Evolutionary conservation across 2,888 invertebrate species (phyloP), one percentile per base, ranked within the genome.

Genomic region (Oligia latruncula): DNA sequence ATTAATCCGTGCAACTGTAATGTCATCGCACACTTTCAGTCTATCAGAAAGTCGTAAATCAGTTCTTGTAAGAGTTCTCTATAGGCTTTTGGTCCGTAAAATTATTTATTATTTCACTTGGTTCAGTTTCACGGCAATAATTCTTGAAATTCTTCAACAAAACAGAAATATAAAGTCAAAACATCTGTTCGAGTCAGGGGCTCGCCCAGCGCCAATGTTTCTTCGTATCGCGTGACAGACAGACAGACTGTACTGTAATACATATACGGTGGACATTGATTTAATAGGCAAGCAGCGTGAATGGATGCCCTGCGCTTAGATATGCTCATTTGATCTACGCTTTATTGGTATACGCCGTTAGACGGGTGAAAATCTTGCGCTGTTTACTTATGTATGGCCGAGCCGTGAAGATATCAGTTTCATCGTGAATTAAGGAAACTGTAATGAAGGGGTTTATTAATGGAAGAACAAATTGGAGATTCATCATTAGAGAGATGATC

Each of bases 221-320:
- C 92, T 92, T 90, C 90, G 91, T 92, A 90, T 89, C 90, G 82
- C 83, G 90, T 91, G 93, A 93, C 93, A 93, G 93, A 92, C 93
- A 80, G 92, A 92, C 93, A 88, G 89, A 89, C 89, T 86, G 87
- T 80, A 81, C 88, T 72, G 88, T 88, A 91, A 91, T 92, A 91
- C 94, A 92, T 94, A 94, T 94, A 94, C 90, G 95, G 95, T 85
- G 89, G 95, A 95, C 95, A 91, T 93, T 95, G 95, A 95, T 95
- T 95, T 95, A 95, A 91, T 91, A 91, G 87, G 86, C 84, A 88
- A 87, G 88, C 91, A 87, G 92, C 90, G 93, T 92, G 94, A 94
- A 94, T 94, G 91, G 92, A 92, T 92, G 90, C 88, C 79, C 87
- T 81, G 67, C 84, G 85, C 83, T 85, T 84, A 90, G 92, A 91